Evolutionary conservation across 2,888 invertebrate species (phyloP).

Genomic region (Phytoseiulus persimilis): DNA sequence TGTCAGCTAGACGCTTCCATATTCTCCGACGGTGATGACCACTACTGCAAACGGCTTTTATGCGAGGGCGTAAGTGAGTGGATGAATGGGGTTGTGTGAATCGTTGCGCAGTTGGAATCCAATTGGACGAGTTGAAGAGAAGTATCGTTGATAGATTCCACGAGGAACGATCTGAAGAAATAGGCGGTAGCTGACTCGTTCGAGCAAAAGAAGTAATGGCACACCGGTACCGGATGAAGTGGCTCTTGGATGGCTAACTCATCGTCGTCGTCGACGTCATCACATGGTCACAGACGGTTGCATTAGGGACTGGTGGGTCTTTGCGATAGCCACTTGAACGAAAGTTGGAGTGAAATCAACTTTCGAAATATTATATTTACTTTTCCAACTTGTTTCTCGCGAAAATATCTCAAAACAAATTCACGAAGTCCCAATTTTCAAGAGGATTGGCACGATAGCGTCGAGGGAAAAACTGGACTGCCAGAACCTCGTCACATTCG

Average conservation of each 20-base stretch:
- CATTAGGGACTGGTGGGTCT: background rate
- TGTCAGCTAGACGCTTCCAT: background rate
- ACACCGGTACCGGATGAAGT: background rate
- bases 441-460: background rate
- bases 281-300: background rate
- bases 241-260: background rate
- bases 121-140: background rate
- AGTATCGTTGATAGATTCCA: background rate
- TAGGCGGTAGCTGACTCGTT: background rate
- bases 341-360: background rate
- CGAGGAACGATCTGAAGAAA: background rate
- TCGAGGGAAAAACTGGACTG: background rate
- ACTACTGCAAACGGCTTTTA: background rate
- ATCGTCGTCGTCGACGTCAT: background rate
- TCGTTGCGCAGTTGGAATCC: background rate
- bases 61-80: background rate
- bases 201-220: background rate
- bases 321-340: background rate
- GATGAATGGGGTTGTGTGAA: background rate
- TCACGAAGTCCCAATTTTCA: background rate
- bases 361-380: background rate
- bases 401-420: background rate
- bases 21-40: background rate
- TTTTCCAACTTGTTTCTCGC: background rate
- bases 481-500: background rate